phyloP scores from a whole-genome alignment of 2,113 vertebrate genomes.

The Scalopus aquaticus region DNA sequence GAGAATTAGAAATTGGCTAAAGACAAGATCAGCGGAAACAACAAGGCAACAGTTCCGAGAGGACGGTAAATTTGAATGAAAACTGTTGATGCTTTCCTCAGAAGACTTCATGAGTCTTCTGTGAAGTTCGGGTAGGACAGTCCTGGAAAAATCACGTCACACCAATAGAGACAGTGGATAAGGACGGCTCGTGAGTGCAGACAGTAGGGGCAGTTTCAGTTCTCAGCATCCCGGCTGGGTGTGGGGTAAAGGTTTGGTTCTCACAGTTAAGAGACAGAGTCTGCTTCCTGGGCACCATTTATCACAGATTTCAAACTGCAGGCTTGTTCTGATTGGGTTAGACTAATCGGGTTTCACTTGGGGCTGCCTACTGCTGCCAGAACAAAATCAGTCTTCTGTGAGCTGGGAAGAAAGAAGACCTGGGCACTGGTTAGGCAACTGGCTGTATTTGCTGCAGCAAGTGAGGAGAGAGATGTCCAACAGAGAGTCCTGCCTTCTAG shows the following conservation, averaged over 20 bases:
- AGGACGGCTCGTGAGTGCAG: neutral
- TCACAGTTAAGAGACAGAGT: neutral
- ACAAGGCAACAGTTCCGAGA: conserved; percentile 31
- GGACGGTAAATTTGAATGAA: neutral
- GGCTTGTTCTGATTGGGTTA: neutral
- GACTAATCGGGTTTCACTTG: neutral
- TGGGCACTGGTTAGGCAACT: neutral
- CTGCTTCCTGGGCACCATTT: neutral
- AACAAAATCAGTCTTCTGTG: neutral
- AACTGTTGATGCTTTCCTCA: neutral
- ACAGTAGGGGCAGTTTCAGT: neutral
- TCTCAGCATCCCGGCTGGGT: neutral
- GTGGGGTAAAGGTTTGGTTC: neutral
- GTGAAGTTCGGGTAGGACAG: neutral
- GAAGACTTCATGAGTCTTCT: neutral
- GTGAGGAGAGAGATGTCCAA: neutral
- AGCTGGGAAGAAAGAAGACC: neutral
- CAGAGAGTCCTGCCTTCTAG: neutral
- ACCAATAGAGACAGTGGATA: neutral
- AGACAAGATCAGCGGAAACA: neutral
- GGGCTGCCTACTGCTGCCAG: neutral
- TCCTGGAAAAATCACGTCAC: neutral
- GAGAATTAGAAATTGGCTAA: conserved; percentile 15
- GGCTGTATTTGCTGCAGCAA: neutral
- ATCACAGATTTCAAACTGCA: neutral